Percentiles rank a stretch among this genome's conserved stretches.
These are phyloP conservation scores for Ecdyonurus torrentis DNA, from an alignment of 2,888 invertebrate genomes.

Conservation along the genomic window DNA sequence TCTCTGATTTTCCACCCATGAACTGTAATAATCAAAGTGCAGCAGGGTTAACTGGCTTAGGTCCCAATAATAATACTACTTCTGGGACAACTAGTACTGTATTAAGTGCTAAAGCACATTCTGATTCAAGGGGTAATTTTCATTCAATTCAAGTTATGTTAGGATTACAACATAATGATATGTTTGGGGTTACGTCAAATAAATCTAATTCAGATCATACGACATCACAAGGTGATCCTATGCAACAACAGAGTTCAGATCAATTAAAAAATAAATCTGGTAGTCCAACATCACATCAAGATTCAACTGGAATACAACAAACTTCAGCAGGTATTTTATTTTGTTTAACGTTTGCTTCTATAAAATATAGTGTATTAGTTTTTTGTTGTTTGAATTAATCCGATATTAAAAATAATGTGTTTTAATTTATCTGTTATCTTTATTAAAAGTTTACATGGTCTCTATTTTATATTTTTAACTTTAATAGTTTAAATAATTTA, in stretches of 20 bases:
- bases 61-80: conserved; percentile 9
- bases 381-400: too few species aligned
- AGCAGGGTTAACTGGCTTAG: conserved; percentile 7
- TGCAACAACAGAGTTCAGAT: not conserved
- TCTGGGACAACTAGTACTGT: conserved; percentile 27
- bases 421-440: too few species aligned
- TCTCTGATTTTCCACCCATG: conserved; percentile 51
- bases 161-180: conserved; percentile 24
- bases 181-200: conserved; percentile 19
- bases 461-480: too few species aligned
- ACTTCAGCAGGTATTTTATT: not conserved
- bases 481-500: too few species aligned
- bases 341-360: too few species aligned
- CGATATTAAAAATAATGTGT: too few species aligned
- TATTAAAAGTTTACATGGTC: too few species aligned
- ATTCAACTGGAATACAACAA: not conserved
- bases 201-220: conserved; percentile 23
- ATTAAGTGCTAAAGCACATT: conserved; percentile 14
- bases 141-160: conserved; percentile 22
- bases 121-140: conserved; percentile 16
- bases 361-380: too few species aligned
- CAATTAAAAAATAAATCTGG: conserved; percentile 6
- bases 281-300: not conserved
- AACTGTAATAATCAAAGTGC: conserved; percentile 29
- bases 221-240: conserved; percentile 26